Conservation (phyloP, 2,797 vertebrate species). For the Bradypus variegatus region DNA sequence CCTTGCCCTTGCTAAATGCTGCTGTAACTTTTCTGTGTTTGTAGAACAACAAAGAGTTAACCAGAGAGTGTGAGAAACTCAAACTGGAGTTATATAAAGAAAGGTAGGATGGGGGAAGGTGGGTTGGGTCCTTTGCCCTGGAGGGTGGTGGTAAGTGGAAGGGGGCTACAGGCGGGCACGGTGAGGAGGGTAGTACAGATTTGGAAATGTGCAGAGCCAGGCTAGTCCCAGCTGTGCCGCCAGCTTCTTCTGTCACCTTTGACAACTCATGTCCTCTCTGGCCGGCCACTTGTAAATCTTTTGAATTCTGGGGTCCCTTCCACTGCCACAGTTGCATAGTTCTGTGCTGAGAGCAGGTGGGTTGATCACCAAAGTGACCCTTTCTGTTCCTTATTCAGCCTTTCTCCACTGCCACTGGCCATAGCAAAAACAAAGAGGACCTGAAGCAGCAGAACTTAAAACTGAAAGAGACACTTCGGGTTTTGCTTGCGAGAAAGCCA, state of each 20-base stretch:
- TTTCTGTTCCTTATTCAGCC: accelerated
- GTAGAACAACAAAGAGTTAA: conserved; percentile 92
- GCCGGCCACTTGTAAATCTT: neutral
- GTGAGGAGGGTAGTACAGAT: neutral
- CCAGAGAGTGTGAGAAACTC: conserved; percentile 87
- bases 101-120: conserved; percentile 77
- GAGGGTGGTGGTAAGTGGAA: neutral
- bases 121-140: neutral
- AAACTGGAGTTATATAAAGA: conserved; percentile 86
- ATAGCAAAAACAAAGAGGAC: conserved; percentile 83
- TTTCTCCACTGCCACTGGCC: conserved; percentile 47
- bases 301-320: neutral
- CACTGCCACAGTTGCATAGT: neutral
- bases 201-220: neutral
- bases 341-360: neutral
- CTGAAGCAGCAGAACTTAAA: conserved; percentile 90
- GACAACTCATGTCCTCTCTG: neutral
- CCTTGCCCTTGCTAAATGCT: neutral
- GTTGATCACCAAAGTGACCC: neutral
- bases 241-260: neutral
- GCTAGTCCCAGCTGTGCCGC: neutral
- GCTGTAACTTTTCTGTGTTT: conserved; percentile 46
- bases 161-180: neutral
- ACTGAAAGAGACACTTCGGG: conserved; percentile 83
- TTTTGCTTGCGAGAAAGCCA: conserved; percentile 76